Evolutionary conservation across 2,888 invertebrate species (phyloP), one percentile per base, ranked within the genome.

Genomic region (Tenthredo mesomela): DNA sequence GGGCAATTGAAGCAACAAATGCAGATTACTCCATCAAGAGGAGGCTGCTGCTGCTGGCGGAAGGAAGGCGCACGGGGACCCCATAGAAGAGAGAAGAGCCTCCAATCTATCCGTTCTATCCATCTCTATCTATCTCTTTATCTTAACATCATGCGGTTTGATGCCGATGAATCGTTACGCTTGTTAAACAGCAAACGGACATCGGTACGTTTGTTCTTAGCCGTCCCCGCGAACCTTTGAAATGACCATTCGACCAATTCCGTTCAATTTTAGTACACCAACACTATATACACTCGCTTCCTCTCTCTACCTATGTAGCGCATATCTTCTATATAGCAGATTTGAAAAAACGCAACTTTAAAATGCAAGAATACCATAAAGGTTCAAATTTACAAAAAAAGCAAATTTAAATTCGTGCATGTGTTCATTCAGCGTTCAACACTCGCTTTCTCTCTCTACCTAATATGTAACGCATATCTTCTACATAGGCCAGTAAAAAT

Each of bases 1-100:
- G 84, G 87, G 87, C 90, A 92, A 92, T 92, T 92, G 91, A 90
- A 92, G 92, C 90, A 91, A 92, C 91, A 90, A 92, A 92, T 92
- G 92, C 92, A 91, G 87, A 91, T 92, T 92, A 91, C 91, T 92
- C 89, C 92, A 92, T 92, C 92, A 91, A 91, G 89, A 47, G 47
- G n/a, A n/a, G n/a, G n/a, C n/a, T n/a, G 29, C 29, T 29, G 15
- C 47, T 47, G 47, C 47, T 47, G 47, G 47, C 47, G 47, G 47
- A 47, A 47, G 90, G 88, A 89, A 90, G 67, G 67, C 67, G 67
- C 67, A 67, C 89, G 88, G 88, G 88, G 88, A 88, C 84, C 89
- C 88, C 61, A 21, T 87, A 43, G 33, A 33, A 25, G n/a, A 73
- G 73, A 43, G 73, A 40, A 29, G 18, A n/a, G 25, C 50, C 29